Base-by-base conservation (phyloP, 2,113 vertebrate genomes). In the Aptenodytes patagonicus region DNA sequence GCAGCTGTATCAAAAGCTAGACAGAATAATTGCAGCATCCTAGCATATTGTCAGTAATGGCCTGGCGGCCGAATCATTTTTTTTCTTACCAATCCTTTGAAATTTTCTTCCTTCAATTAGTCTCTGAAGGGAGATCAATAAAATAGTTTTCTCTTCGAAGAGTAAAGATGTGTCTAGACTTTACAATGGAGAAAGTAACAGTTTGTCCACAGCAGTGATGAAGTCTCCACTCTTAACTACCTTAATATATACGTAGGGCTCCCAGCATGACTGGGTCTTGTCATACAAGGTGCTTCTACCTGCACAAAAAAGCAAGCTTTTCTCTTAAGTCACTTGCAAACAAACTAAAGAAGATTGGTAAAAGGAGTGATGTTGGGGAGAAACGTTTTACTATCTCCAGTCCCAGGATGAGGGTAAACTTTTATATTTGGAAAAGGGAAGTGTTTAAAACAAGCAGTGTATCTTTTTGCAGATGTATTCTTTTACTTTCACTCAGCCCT, bases 101-200 rank as follows among this genome's bases (percentile, higher is more conserved):
- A 94, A 40, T 70, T 32, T 84, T 77, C 58, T 91, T 92, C 55
- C 79, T 94, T 76, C 76, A 89, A 89, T 85, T 65, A 87, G 68
- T 64, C 47, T 93, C 70, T 91, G 77, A 71, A 94, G 32, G 34
- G 17, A 89, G 68, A 89, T 84, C 11, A 4, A 91, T 95, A 71
- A 73, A 91, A 92, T 25, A 76, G 47, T 71, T 90, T 90, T 88
- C 13, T 93, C 46, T 66, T 88, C 47, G 20, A 38, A 90, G 49
- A 88, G 19, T 85, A 94, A 77, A 86, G 51, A 52, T 89, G 14
- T 54, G 17, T 79, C 70, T 65, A 47, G 76, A 65, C 31, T 90
- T 82, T 47, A 65, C 61, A 82, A 29, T 52, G 32, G 38, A 81
- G 42, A 71, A 68, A 68, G 70, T 64, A 93, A 22, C 19, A 42